Percentiles rank a stretch among this genome's conserved stretches.
These are phyloP conservation scores for Monomorium pharaonis DNA, from an alignment of 1,140 invertebrate genomes.

Conservation along the genomic window DNA sequence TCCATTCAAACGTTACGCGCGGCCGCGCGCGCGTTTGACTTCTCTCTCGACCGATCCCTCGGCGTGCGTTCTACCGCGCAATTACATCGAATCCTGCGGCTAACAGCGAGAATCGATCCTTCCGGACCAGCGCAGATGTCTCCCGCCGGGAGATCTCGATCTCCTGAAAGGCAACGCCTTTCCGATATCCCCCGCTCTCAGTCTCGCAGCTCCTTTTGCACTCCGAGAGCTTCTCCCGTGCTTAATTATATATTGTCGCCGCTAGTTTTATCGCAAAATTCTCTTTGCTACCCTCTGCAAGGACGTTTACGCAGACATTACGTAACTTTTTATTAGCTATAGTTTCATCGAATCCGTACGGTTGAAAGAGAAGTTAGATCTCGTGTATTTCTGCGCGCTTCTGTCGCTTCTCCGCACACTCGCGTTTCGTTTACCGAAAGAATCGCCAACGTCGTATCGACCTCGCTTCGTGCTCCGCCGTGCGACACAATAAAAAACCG, in stretches of 20 bases:
- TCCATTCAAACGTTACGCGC: slow-evolving; percentile 61
- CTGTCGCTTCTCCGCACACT: background rate
- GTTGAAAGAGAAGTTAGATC: background rate
- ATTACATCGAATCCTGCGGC: slow-evolving; percentile 53
- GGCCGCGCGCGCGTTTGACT: slow-evolving; percentile 41
- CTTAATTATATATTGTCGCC: background rate
- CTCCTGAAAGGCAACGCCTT: slow-evolving; percentile 1
- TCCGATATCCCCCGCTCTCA: background rate
- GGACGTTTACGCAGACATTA: background rate
- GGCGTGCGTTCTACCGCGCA: slow-evolving; percentile 15
- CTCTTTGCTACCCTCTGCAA: no score
- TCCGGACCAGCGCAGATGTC: background rate
- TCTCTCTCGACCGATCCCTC: slow-evolving; percentile 39
- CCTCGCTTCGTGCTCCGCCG: background rate
- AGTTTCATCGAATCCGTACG: background rate
- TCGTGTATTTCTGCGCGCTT: background rate
- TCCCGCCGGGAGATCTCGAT: background rate
- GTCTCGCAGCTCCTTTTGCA: no score
- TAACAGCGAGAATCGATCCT: slow-evolving; percentile 7
- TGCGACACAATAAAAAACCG: background rate
- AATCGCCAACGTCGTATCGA: background rate
- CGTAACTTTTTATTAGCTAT: background rate
- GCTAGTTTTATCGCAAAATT: no score
- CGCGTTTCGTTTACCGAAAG: background rate
- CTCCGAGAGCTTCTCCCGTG: background rate